These are phyloP conservation scores for Ridgeia piscesae DNA, from an alignment of 1,140 invertebrate species.

Conservation along the genomic window DNA sequence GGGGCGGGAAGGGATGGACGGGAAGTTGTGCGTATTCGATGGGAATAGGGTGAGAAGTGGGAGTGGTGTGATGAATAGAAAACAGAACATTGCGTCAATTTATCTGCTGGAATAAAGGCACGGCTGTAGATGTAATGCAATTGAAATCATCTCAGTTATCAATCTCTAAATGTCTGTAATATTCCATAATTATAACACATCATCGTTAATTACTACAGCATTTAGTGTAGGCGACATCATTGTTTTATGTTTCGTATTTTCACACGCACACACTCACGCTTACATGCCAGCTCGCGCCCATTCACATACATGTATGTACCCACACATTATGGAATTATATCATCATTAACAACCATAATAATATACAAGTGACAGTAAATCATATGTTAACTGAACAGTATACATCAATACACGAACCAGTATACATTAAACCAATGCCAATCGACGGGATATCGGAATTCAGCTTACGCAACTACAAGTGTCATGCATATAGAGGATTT, in stretches of 20 bases:
- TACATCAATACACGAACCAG: not conserved
- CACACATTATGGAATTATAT: not conserved
- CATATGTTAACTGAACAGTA: too few relatives aligned
- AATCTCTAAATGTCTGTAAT: not conserved
- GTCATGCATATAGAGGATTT: not conserved
- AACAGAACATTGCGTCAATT: not conserved
- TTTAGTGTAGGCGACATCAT: not conserved
- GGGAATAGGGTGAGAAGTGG: not conserved
- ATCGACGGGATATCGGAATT: not conserved
- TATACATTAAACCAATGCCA: not conserved
- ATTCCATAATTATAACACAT: not conserved
- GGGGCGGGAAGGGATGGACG: not conserved
- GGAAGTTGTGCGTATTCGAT: constrained; percentile 12
- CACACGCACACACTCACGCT: too few relatives aligned
- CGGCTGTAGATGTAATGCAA: not conserved
- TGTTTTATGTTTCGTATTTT: too few relatives aligned
- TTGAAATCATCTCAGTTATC: not conserved
- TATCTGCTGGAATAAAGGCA: not conserved
- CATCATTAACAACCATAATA: not conserved
- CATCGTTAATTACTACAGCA: not conserved
- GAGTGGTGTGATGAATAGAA: not conserved
- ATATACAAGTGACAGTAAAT: too few relatives aligned
- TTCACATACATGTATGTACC: not conserved
- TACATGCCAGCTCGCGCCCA: not conserved
- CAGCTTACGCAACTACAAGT: not conserved